phyloP scores from a whole-genome alignment of 2,797 vertebrate species.

The Gymnoscopelus braueri region DNA sequence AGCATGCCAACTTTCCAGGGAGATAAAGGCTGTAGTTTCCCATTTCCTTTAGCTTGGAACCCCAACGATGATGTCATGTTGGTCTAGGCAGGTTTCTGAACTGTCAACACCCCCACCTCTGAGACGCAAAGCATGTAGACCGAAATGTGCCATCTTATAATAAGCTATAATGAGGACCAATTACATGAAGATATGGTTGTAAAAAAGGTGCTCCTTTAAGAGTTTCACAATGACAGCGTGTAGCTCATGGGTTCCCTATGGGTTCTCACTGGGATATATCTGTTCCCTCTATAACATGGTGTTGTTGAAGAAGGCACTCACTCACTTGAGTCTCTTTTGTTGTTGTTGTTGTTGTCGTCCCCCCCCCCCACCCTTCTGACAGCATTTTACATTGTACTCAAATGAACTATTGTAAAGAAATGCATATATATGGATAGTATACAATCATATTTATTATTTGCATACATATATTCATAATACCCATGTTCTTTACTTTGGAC shows the following conservation, averaged over 20 bases:
- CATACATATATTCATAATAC: slow-evolving; percentile 61
- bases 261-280: slow-evolving; percentile 41
- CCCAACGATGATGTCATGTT: too few relatives aligned
- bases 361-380: slow-evolving; percentile 16
- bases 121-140: too few relatives aligned
- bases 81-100: too few relatives aligned
- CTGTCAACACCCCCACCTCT: too few relatives aligned
- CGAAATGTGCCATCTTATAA: too few relatives aligned
- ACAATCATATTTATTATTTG: slow-evolving; percentile 80
- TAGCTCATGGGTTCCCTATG: slow-evolving; percentile 52
- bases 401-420: slow-evolving; percentile 73
- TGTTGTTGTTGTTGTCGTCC: too few relatives aligned
- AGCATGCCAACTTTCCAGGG: too few relatives aligned
- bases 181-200: too few relatives aligned
- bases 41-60: too few relatives aligned
- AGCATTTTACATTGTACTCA: slow-evolving; percentile 65
- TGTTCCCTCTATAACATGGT: slow-evolving; percentile 48
- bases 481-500: slow-evolving; percentile 22
- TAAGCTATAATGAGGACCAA: too few relatives aligned
- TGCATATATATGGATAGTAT: slow-evolving; percentile 69
- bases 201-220: too few relatives aligned
- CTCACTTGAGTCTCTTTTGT: slow-evolving; percentile 37
- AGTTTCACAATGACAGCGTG: slow-evolving; percentile 40
- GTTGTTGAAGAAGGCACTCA: slow-evolving; percentile 41
- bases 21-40: too few relatives aligned